Base-by-base conservation (phyloP, 2,113 vertebrate genomes). In the Mystacornis crossleyi region DNA sequence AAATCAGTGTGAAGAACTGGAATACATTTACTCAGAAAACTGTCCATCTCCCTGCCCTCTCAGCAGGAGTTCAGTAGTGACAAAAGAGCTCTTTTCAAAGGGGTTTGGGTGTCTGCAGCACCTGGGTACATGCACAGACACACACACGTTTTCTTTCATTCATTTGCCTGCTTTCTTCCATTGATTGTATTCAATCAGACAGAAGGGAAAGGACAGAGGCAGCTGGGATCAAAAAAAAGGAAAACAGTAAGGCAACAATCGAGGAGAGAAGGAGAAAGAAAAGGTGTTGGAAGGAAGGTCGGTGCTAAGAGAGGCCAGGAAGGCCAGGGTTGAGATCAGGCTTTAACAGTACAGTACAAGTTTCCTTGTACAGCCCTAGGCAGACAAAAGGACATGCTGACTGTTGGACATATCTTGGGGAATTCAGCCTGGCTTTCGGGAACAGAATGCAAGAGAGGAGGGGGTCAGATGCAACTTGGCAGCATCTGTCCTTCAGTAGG, bases 371-470 rank as follows among this genome's bases (percentile, higher is more conserved):
- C 75, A 96, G 81, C 38, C 23, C 58, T 34, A 17, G 31, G 48
- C 66, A 96, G 70, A 95, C 84, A 88, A 95, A 91, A 90, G 60
- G 79, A 89, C 29, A 8, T 54, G 31, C 47, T 81, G 79, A 58
- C 25, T 85, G 79, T 51, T 73, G 88, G 65, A 86, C 1, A 0
- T 92, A 64, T 88, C 51, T 86, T 20, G 2, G 31, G 58, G 51
- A 94, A 71, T 73, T 83, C 19, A 8, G 82, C 60, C 90, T 54
- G 28, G 74, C 75, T 89, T 94, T 95, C 6, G 33, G 85, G 87
- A 95, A 91, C 84, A 95, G 93, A 97, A 95, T 93, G 90, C 90
- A 83, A 81, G 71, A 75, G 75, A 90, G 64, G 79, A 94, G 85
- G 28, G 85, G 54, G 47, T 75, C 81, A 96, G 85, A 91, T 77